A percentile compares a stretch with the other conserved stretches of the same genome.
Evolutionary conservation across 2,113 vertebrate species (phyloP).

Genomic region (Hylia prasina): DNA sequence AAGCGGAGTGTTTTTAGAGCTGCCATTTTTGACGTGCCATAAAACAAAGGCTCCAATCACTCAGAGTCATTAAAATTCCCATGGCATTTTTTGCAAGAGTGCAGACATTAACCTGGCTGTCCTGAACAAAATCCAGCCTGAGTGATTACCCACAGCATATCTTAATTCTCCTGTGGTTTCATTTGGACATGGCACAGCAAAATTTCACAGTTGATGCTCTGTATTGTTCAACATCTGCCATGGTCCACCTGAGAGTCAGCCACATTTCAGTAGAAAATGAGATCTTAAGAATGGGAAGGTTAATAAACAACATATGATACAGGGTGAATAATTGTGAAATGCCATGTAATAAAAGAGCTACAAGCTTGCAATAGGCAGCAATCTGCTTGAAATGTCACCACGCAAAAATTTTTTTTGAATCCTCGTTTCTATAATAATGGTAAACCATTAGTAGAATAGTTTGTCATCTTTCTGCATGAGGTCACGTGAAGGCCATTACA

Average conservation of each 20-base stretch:
- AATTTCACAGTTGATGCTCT: slow-evolving; percentile 57
- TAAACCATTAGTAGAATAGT: neutral
- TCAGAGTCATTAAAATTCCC: slow-evolving; percentile 67
- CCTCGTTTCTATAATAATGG: neutral
- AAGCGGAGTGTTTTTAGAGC: slow-evolving; percentile 29
- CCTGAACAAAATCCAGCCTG: slow-evolving; percentile 65
- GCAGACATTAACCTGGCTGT: slow-evolving; percentile 64
- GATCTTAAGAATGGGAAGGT: slow-evolving; percentile 11
- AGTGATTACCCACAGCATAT: slow-evolving; percentile 60
- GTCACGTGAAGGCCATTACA: neutral
- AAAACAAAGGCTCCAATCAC: slow-evolving; percentile 59
- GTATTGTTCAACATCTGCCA: slow-evolving; percentile 44
- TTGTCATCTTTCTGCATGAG: neutral
- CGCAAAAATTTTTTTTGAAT: neutral
- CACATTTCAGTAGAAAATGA: slow-evolving; percentile 34
- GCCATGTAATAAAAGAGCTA: neutral
- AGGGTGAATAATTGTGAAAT: neutral
- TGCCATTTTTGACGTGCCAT: slow-evolving; percentile 50
- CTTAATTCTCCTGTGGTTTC: slow-evolving; percentile 62
- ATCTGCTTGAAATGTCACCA: neutral
- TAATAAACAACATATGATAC: slow-evolving; percentile 29
- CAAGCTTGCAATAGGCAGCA: neutral
- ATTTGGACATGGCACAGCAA: slow-evolving; percentile 52
- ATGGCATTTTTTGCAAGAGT: slow-evolving; percentile 62
- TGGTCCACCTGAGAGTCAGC: slow-evolving; percentile 8